These are phyloP conservation scores for Rhodinocichla rosea DNA, from an alignment of 2,113 vertebrate genomes.

Conservation along the genomic window DNA sequence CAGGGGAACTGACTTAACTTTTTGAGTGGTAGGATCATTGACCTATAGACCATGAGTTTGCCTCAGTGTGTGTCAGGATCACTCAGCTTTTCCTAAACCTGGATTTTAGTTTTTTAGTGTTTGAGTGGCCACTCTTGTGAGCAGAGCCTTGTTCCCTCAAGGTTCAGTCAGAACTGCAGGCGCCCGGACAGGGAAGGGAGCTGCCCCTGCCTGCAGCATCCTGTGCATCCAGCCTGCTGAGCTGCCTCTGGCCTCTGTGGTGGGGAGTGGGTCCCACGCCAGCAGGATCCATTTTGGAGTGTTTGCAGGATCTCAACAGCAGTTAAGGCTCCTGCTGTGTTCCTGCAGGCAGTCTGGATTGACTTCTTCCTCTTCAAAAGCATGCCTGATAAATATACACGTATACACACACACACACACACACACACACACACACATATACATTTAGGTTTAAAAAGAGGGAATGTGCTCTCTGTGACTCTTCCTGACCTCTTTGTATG, in stretches of 20 bases:
- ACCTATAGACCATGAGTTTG: background rate
- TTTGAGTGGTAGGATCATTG: background rate
- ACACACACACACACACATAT: rapidly evolving
- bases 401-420: rapidly evolving
- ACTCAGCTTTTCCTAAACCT: background rate
- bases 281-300: background rate
- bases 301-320: background rate
- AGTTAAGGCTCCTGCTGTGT: background rate
- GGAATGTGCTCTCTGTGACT: background rate
- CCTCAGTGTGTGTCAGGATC: background rate
- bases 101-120: background rate
- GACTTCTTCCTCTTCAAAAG: background rate
- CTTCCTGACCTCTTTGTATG: background rate
- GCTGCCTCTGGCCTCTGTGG: background rate
- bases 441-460: background rate
- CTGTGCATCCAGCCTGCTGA: too few relatives aligned
- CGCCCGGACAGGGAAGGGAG: background rate
- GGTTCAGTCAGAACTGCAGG: background rate
- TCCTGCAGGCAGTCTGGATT: background rate
- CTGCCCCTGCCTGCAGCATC: background rate
- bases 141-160: background rate
- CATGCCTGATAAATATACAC: background rate
- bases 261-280: rapidly evolving
- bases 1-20: background rate
- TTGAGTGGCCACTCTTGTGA: background rate